Evolutionary conservation across 2,113 vertebrate genomes (phyloP), one percentile per base, ranked within the genome.

Genomic region (Cephalopholis sonnerati): DNA sequence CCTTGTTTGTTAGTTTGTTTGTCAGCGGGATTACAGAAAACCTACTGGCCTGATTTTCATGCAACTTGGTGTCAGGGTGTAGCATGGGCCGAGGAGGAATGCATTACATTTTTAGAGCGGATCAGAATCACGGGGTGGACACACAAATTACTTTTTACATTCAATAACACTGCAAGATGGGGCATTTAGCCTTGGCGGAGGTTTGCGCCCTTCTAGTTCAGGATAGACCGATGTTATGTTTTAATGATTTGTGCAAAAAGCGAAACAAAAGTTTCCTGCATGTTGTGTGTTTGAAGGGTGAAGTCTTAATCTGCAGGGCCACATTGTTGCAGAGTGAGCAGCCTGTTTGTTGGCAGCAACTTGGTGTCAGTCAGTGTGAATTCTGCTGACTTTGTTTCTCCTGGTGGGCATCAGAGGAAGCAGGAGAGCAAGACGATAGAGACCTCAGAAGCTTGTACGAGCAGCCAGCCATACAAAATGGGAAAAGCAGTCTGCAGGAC

Each of bases 241-340:
- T 83, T 67, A 84, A 82, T 71, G 79, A 84, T 74, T 82, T 4
- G 22, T n/a, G 9, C 62, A 10, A 53, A 36, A 27, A 27, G 15
- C 65, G 62, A 71, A 22, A 65, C 8, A 36, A 39, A 7, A 2
- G 0, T 46, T 18, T 84, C 32, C 32, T 27, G 79, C 15, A 6
- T 81, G 54, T 78, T 67, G 15, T 41, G 68, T 71, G 69, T 82
- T 61, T 79, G 74, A 82, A 76, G 67, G 71, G 48, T 74, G 75
- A 83, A 39, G 75, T 86, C 73, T 87, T 90, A 85, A 87, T 92
- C 81, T 77, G 18, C 59, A 25, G 64, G 71, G 72, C 63, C 87
- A 70, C 71, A 63, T 59, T 79, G 86, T 69, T 75, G 83, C 69
- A 24, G 63, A 36, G 32, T 0, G 71, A 80, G 81, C 62, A 5